Evolutionary conservation across 2,888 invertebrate species (phyloP), one percentile per base, ranked within the genome.

Genomic region (Athalia circularis): DNA sequence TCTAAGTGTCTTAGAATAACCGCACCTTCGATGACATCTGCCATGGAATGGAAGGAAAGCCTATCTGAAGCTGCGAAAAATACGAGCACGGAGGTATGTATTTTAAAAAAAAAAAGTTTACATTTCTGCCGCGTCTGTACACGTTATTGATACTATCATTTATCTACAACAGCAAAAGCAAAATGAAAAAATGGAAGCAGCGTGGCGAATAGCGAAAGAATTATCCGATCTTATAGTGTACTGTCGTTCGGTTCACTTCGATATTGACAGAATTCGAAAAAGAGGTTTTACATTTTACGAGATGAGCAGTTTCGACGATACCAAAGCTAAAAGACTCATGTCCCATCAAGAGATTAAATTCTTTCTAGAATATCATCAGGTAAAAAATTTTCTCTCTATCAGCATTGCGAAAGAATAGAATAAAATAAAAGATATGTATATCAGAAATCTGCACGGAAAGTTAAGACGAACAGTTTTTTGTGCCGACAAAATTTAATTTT

Each of bases 291-390:
- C 95, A n/a, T 96, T 95, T 90, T 94, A 95, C 87, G 99, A 99
- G 90, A 99, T 99, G 99, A 98, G 98, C 68, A 99, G 99, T 45
- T 98, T 99, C 90, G 96, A 98, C 0, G 99, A 99, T 91, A 96
- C 96, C 0, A 99, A 98, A 91, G 98, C 97, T 0, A 98, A 99
- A 85, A 96, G 97, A 86, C 92, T 96, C 79, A 96, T 98, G 89
- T 95, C 96, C 85, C 95, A 95, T 85, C 95, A 95, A 85, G 96
- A 96, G 85, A 93, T 90, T 72, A 91, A 92, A 72, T 95, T 96
- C 87, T 96, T 97, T 88, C 87, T 95, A 7, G 94, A 94, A 84
- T 97, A 97, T 88, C 96, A 96, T 91, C 93, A 93, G 89, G 91
- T 92, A 84, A 82, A 77, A 75, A 15, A 65, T 29, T 29, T 29